These are phyloP conservation scores for Galeruca laticollis DNA, from an alignment of 2,888 invertebrate species.

Conservation along the genomic window DNA sequence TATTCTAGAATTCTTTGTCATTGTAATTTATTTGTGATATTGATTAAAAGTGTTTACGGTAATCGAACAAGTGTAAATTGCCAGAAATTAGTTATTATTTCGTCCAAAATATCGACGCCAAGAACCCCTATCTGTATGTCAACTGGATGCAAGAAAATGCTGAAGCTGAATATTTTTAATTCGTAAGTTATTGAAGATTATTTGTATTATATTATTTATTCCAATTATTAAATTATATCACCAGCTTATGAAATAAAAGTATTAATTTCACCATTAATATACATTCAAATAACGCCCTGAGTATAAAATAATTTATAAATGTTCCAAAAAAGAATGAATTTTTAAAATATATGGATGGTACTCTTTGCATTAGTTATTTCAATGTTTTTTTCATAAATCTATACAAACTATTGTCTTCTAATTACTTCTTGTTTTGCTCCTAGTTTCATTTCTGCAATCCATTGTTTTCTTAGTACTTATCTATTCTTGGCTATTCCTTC, in stretches of 20 bases:
- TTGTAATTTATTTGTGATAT: slow-evolving; percentile 32
- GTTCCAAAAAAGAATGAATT: too few species aligned
- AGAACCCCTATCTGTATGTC: neutral
- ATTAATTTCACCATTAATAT: neutral
- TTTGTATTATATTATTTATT: slow-evolving; percentile 1
- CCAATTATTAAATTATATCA: neutral
- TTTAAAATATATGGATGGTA: too few species aligned
- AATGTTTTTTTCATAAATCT: too few species aligned
- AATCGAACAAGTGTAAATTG: slow-evolving; percentile 29
- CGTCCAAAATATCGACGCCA: neutral
- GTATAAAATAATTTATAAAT: too few species aligned
- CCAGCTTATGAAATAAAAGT: neutral
- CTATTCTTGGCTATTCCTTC: too few species aligned
- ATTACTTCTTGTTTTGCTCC: too few species aligned
- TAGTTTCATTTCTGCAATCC: too few species aligned
- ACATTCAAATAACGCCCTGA: too few species aligned
- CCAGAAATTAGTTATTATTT: slow-evolving; percentile 21
- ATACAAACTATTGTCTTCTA: too few species aligned
- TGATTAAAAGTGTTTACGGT: slow-evolving; percentile 32
- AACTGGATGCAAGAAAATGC: slow-evolving; percentile 2
- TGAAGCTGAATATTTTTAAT: slow-evolving; percentile 8
- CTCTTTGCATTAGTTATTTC: too few species aligned
- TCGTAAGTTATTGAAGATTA: slow-evolving; percentile 22
- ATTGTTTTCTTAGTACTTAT: too few species aligned
- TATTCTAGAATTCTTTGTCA: slow-evolving; percentile 30